Evolutionary conservation across 2,797 vertebrate species (phyloP).

Genomic region (Gymnoscopelus braueri): DNA sequence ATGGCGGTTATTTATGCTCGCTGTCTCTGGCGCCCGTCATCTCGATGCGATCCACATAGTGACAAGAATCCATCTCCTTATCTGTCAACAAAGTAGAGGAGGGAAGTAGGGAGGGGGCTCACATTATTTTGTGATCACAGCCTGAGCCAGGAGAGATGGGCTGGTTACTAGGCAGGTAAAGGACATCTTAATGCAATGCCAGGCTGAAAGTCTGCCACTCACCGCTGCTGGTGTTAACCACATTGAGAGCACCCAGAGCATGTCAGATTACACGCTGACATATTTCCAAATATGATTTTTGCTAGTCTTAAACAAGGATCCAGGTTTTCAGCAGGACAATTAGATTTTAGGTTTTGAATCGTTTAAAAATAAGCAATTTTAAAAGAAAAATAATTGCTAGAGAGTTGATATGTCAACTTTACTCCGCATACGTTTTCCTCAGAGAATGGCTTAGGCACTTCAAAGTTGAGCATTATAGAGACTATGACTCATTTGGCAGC

Average conservation of each 20-base stretch:
- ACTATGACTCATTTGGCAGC: slow-evolving; percentile 75
- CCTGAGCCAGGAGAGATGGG: slow-evolving; percentile 56
- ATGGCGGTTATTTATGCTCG: slow-evolving; percentile 75
- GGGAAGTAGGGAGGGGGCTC: slow-evolving; percentile 28
- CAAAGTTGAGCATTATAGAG: slow-evolving; percentile 73
- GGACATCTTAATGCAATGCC: slow-evolving; percentile 20
- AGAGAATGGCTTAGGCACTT: slow-evolving; percentile 69
- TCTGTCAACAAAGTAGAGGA: slow-evolving; percentile 70
- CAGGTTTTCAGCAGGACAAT: slow-evolving; percentile 16
- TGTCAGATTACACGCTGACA: slow-evolving; percentile 1
- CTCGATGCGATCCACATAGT: slow-evolving; percentile 72
- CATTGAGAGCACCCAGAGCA: slow-evolving; percentile 19
- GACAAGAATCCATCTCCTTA: slow-evolving; percentile 74
- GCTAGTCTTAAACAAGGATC: not conserved
- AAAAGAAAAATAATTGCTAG: slow-evolving; percentile 30
- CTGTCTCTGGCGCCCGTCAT: slow-evolving; percentile 69
- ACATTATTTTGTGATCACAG: slow-evolving; percentile 64
- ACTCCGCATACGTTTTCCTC: slow-evolving; percentile 51
- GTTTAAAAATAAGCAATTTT: slow-evolving; percentile 26
- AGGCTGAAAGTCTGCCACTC: not conserved
- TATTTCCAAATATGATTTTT: slow-evolving; percentile 16
- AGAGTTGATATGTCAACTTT: slow-evolving; percentile 53
- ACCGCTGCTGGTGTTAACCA: not conserved
- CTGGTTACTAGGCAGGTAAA: slow-evolving; percentile 66
- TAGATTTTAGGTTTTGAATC: slow-evolving; percentile 14